These are phyloP conservation scores for Aplochiton taeniatus DNA, from an alignment of 2,797 vertebrate genomes.

Conservation along the genomic window DNA sequence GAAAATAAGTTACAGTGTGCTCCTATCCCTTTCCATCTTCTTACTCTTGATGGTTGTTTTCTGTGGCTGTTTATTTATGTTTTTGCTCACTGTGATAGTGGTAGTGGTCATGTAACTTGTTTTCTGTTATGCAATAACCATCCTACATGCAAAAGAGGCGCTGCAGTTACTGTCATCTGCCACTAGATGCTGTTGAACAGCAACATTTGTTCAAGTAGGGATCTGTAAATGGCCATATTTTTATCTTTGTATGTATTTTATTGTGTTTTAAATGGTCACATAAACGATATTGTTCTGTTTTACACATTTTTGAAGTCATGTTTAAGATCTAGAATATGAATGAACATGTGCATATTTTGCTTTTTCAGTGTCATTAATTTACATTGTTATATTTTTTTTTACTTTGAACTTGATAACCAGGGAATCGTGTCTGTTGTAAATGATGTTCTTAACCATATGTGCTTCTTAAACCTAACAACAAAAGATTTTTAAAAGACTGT, in stretches of 20 bases:
- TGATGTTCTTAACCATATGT: slow-evolving; percentile 62
- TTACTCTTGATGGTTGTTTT: no score
- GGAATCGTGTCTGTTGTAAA: slow-evolving; percentile 72
- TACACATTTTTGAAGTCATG: slow-evolving; percentile 37
- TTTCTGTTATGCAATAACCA: slow-evolving; percentile 50
- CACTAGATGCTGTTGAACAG: slow-evolving; percentile 70
- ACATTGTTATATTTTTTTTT: slow-evolving; percentile 46
- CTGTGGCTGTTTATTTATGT: no score
- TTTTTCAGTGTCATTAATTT: slow-evolving; percentile 55
- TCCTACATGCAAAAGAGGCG: slow-evolving; percentile 22
- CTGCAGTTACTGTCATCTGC: slow-evolving; percentile 58
- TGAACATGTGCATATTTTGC: slow-evolving; percentile 36
- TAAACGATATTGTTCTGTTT: slow-evolving; percentile 48
- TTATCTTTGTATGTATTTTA: slow-evolving; percentile 31
- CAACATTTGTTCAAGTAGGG: slow-evolving; percentile 38
- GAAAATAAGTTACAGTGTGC: no score
- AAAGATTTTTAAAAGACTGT: slow-evolving; percentile 70
- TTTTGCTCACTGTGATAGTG: no score
- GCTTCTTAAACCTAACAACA: slow-evolving; percentile 64
- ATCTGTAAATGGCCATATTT: slow-evolving; percentile 70
- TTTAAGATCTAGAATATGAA: slow-evolving; percentile 42
- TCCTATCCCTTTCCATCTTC: no score
- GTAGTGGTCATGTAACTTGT: no score
- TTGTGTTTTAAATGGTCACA: slow-evolving; percentile 53
- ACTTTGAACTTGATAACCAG: slow-evolving; percentile 62